Evolutionary conservation across 1,140 invertebrate genomes (phyloP), one percentile per base, ranked within the genome.

Genomic region (Bombus terrestris): DNA sequence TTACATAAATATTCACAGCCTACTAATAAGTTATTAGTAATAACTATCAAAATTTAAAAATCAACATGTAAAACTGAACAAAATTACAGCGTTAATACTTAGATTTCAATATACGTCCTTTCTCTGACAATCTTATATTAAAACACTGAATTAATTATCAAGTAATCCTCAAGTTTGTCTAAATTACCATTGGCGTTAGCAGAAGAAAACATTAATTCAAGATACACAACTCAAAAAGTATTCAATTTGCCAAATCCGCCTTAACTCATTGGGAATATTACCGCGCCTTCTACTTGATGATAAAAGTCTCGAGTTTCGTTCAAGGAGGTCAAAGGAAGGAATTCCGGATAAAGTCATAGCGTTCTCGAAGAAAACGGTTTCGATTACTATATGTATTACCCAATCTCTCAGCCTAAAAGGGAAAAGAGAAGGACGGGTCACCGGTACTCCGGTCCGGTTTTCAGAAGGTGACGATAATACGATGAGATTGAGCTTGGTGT

Each of bases 401-500:
- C 71, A 89, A 88, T 82, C 62, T 43, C n/a, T 13, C 5, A 6
- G 28, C 57, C 32, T 18, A 73, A 18, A 6, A 59, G 57, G 28
- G 37, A 28, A 39, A 37, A 4, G 18, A 22, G n/a, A 18, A 41
- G 6, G 37, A 37, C 72, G 62, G 69, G 66, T 85, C 39, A 10
- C 39, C 77, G 78, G 78, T 75, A 66, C 39, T 64, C 18, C 8
- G 76, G 76, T 86, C 76, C 88, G 84, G 74, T 81, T 90, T 90
- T 86, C 71, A 82, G 68, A 41, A 86, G 79, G 74, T 87, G 79
- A 90, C 85, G 87, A 90, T 91, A 90, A 92, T 86, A 71, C 77
- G 89, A 92, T 74, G 86, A 83, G 86, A 91, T 92, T 83, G 86
- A 81, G 37, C 57, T 73, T 68, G 69, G 89, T 83, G 86, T 89